Base-by-base conservation (phyloP, 2,797 vertebrate genomes). In the Poeciliopsis paucimaculata region DNA sequence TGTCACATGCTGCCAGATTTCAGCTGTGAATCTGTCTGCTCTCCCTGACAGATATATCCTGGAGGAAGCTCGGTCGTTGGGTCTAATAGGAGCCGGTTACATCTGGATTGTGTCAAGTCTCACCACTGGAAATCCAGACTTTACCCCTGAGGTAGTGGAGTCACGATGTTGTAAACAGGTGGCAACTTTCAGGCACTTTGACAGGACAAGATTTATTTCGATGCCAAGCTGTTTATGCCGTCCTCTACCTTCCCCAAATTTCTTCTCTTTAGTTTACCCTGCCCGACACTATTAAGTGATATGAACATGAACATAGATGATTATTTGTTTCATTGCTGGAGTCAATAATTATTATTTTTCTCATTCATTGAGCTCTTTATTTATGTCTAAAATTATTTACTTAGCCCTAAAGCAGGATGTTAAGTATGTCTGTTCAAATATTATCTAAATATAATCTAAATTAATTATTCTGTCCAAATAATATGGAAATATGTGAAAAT, bases 81-180 rank as follows among this genome's bases (percentile, higher is more conserved):
- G 98, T 79, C 95, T 99, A 72, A 98, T 98, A 0, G 98, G 98
- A 55, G 98, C 98, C 0, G 98, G 98, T 83, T 98, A 97, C 94
- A 98, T 99, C 93, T 99, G 98, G 98, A 98, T 99, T 51, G 97
- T 99, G 85, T 98, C 98, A 82, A 99, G 98, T 87, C 93, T 98
- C 82, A 98, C 98, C 66, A 97, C 97, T 5, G 98, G 98, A 70
- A 98, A 98, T 95, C 97, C 97, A 16, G 97, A 98, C 89, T 95
- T 97, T 79, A 97, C 96, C 77, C 98, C 98, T 0, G 97, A 97
- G 92, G 96, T 95, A 92, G 28, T 47, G 60, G 73, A 12, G 57
- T 31, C 55, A 79, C 80, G 77, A 79, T 87, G 74, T 55, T 23
- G 70, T 60, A 81, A 70, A 84, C 86, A 91, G 81, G 75, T 89